A percentile compares a stretch with the other conserved stretches of the same genome.
These are phyloP conservation scores for Drosophila birchii DNA, from an alignment of 2,888 invertebrate species.

Conservation along the genomic window DNA sequence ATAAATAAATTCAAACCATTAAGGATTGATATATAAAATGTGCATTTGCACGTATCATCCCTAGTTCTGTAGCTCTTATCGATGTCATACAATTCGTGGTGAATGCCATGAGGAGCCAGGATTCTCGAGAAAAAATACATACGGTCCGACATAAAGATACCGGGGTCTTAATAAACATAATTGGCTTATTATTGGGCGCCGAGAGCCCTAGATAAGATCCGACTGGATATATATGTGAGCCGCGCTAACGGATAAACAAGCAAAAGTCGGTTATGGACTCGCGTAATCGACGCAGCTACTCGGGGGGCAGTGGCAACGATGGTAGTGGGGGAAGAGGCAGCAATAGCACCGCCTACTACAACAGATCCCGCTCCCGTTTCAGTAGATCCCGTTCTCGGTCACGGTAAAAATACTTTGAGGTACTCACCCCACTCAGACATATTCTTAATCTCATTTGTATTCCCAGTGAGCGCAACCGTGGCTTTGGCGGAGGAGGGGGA, in stretches of 20 bases:
- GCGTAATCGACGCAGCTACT: slow-evolving; percentile 73
- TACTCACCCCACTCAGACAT: background rate
- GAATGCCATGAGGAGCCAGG: slow-evolving; percentile 15
- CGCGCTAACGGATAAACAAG: background rate
- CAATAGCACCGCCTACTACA: slow-evolving; percentile 22
- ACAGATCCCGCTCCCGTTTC: slow-evolving; percentile 78
- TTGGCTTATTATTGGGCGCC: background rate
- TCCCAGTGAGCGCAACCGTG: slow-evolving; percentile 81
- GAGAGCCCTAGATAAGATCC: background rate
- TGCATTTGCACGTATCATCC: background rate
- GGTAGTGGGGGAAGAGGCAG: slow-evolving; percentile 43
- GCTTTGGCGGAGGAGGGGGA: slow-evolving; percentile 49
- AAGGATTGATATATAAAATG: no score
- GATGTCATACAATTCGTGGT: slow-evolving; percentile 9
- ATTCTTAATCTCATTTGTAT: background rate
- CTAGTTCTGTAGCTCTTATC: slow-evolving; percentile 5
- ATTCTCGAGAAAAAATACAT: slow-evolving; percentile 22
- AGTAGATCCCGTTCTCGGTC: slow-evolving; percentile 84
- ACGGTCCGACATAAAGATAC: slow-evolving; percentile 9
- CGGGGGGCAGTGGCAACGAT: slow-evolving; percentile 50
- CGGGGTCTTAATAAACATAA: slow-evolving; percentile 6
- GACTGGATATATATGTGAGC: background rate
- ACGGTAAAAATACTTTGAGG: slow-evolving; percentile 44
- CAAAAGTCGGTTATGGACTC: slow-evolving; percentile 56
- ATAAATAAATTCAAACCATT: background rate